These are phyloP conservation scores for Lithobates sylvaticus DNA, from an alignment of 2,797 vertebrate genomes.

Conservation along the genomic window DNA sequence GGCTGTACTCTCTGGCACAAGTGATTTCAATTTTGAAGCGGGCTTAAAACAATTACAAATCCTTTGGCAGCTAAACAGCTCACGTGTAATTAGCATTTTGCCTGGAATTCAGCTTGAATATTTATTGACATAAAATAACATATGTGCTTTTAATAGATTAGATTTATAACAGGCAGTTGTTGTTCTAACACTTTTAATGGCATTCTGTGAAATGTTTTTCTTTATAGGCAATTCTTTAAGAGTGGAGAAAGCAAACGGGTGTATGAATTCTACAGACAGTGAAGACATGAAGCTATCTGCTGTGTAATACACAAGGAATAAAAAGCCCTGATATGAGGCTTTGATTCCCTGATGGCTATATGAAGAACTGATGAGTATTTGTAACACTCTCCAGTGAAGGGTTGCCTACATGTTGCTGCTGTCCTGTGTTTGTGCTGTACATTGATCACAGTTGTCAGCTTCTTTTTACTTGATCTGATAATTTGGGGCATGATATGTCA, in stretches of 20 bases:
- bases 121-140: too few relatives aligned
- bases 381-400: constrained; percentile 10
- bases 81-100: too few relatives aligned
- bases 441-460: background rate
- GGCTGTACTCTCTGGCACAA: too few relatives aligned
- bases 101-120: too few relatives aligned
- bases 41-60: too few relatives aligned
- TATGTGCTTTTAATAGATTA: background rate
- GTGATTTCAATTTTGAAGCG: too few relatives aligned
- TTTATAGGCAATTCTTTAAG: constrained; percentile 5
- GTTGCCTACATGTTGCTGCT: constrained; percentile 26
- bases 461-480: constrained; percentile 22
- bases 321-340: background rate
- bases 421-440: constrained; percentile 41
- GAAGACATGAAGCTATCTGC: background rate
- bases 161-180: background rate
- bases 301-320: background rate
- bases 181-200: background rate
- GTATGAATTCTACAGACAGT: background rate
- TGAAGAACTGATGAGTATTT: constrained; percentile 1
- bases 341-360: background rate
- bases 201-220: background rate
- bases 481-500: background rate
- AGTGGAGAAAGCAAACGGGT: background rate
- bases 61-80: too few relatives aligned